Evolutionary conservation across 1,140 invertebrate species (phyloP).

Genomic region (Apocrypta bakeri): DNA sequence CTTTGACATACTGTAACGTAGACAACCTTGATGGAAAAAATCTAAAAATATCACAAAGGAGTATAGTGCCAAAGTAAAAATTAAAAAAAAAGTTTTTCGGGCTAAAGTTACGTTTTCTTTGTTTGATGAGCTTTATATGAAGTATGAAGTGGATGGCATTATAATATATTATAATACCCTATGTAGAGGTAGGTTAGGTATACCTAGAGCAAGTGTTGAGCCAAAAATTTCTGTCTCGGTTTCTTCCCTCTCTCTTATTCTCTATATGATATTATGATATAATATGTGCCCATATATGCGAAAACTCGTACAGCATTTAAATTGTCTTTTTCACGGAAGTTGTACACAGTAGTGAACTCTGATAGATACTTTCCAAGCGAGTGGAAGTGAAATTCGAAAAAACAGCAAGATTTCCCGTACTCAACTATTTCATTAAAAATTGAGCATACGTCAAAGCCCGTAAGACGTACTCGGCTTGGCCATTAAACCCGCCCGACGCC

Average conservation of each 20-base stretch:
- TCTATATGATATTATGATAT: too few relatives aligned
- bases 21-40: too few relatives aligned
- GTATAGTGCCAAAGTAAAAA: too few relatives aligned
- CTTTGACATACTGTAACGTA: too few relatives aligned
- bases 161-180: too few relatives aligned
- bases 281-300: too few relatives aligned
- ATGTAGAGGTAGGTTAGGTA: background rate
- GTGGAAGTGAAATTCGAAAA: too few relatives aligned
- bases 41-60: too few relatives aligned
- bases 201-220: background rate
- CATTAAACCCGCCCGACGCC: background rate
- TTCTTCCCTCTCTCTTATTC: background rate
- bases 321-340: background rate
- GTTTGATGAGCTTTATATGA: conserved; percentile 3
- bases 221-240: conserved; percentile 17
- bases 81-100: too few relatives aligned
- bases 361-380: background rate
- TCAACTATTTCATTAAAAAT: background rate
- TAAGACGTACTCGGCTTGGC: background rate
- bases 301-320: conserved; percentile 19
- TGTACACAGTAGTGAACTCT: background rate
- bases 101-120: conserved; percentile 12
- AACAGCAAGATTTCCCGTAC: too few relatives aligned
- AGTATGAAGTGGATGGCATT: too few relatives aligned
- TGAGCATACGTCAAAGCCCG: background rate